Conservation (phyloP, 2,797 vertebrate species). For the Malurus splendens region DNA sequence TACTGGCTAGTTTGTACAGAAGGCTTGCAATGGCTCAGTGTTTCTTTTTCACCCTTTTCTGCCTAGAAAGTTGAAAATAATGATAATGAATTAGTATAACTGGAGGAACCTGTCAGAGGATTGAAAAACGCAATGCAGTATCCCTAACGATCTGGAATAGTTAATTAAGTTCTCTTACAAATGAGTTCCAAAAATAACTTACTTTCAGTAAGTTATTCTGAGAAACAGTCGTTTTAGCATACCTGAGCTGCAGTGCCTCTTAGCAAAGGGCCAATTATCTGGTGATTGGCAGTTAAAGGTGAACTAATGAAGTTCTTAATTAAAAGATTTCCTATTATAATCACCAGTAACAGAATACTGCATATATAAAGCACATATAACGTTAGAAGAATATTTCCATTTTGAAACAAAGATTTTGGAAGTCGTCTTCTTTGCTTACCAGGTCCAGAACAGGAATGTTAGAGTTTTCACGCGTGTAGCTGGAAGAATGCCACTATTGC, state of each 20-base stretch:
- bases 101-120: constrained; percentile 49
- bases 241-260: constrained; percentile 38
- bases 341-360: constrained; percentile 34
- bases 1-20: neutral
- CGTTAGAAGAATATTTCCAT: constrained; percentile 41
- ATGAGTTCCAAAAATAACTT: constrained; percentile 51
- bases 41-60: constrained; percentile 46
- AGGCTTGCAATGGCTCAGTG: constrained; percentile 6
- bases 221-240: constrained; percentile 31
- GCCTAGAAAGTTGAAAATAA: constrained; percentile 55
- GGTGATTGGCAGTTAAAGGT: constrained; percentile 55
- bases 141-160: constrained; percentile 47
- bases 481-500: neutral
- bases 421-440: constrained; percentile 34
- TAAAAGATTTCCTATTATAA: constrained; percentile 60
- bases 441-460: constrained; percentile 7
- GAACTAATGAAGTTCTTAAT: constrained; percentile 57
- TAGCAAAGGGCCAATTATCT: constrained; percentile 42
- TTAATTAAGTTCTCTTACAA: constrained; percentile 58
- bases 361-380: constrained; percentile 26
- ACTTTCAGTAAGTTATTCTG: constrained; percentile 50
- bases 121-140: constrained; percentile 42
- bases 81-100: constrained; percentile 58
- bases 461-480: neutral
- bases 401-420: constrained; percentile 51